A percentile compares a stretch with the other conserved stretches of the same genome.
Evolutionary conservation across 2,113 vertebrate genomes (phyloP).

Genomic region (Corythornis cristatus): DNA sequence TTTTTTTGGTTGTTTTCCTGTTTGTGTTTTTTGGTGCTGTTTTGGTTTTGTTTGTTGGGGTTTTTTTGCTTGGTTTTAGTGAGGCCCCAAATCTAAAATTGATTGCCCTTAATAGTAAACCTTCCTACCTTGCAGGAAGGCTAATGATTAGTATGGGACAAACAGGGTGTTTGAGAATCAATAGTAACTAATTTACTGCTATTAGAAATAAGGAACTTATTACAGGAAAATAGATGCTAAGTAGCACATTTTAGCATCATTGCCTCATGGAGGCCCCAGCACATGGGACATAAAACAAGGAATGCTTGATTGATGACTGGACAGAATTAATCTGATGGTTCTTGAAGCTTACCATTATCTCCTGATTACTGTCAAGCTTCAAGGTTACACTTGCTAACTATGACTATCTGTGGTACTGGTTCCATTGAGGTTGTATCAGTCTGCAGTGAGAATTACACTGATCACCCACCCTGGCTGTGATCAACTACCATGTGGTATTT

Average conservation of each 20-base stretch:
- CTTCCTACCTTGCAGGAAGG: background rate
- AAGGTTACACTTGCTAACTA: background rate
- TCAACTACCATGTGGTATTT: background rate
- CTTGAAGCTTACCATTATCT: background rate
- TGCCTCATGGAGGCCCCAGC: background rate
- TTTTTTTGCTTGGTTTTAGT: too few species aligned
- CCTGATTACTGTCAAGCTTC: conserved; percentile 15
- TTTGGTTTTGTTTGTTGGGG: background rate
- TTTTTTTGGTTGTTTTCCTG: background rate
- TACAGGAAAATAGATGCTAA: background rate
- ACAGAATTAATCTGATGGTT: background rate
- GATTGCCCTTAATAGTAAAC: background rate
- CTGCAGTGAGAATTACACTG: background rate
- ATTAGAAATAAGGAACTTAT: background rate
- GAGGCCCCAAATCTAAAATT: background rate
- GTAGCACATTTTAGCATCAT: background rate
- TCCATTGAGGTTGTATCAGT: background rate
- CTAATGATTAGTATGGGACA: background rate
- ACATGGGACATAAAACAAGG: background rate
- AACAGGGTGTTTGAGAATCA: background rate
- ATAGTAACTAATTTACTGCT: background rate
- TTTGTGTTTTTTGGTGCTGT: background rate
- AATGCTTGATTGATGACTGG: background rate
- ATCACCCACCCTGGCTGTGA: background rate
- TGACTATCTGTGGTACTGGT: rapidly evolving